Evolutionary conservation across 2,113 vertebrate genomes (phyloP).

Genomic region (Microtus oregoni): DNA sequence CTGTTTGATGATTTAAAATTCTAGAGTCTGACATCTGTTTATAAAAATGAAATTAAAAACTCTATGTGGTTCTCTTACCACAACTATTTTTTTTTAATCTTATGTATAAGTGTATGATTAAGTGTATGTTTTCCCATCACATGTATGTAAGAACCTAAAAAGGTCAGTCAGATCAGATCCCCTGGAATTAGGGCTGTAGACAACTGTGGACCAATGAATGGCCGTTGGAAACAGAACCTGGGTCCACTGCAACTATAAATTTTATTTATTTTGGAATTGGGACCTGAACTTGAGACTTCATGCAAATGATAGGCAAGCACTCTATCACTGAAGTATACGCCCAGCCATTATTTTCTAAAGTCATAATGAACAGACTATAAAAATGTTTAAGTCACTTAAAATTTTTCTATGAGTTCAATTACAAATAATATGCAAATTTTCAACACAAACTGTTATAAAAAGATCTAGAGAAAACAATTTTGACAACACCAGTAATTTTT

Average conservation of each 20-base stretch:
- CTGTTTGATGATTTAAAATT: not conserved
- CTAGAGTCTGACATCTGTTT: not conserved
- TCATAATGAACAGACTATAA: not conserved
- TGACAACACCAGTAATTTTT: not conserved
- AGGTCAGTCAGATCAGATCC: not conserved
- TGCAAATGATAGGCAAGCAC: not conserved
- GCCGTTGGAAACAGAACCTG: not conserved
- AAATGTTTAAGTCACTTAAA: conserved; percentile 2
- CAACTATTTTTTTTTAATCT: not conserved
- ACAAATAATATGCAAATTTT: conserved; percentile 28
- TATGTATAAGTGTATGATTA: not conserved
- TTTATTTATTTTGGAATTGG: not conserved
- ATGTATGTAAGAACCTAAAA: not conserved
- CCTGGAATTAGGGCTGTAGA: not conserved
- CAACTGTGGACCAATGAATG: not conserved
- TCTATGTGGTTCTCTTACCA: not conserved
- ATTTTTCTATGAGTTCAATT: conserved; percentile 45
- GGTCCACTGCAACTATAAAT: not conserved
- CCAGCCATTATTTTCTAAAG: not conserved
- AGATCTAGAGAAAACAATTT: not conserved
- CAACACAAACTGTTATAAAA: conserved; percentile 12
- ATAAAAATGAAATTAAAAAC: conserved; percentile 60
- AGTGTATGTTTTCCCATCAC: not conserved
- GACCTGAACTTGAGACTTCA: not conserved
- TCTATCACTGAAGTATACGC: not conserved